These are phyloP conservation scores for Stichopus chloronotus DNA, from an alignment of 35 echinoderm and acorn worm genomes.

Conservation along the genomic window DNA sequence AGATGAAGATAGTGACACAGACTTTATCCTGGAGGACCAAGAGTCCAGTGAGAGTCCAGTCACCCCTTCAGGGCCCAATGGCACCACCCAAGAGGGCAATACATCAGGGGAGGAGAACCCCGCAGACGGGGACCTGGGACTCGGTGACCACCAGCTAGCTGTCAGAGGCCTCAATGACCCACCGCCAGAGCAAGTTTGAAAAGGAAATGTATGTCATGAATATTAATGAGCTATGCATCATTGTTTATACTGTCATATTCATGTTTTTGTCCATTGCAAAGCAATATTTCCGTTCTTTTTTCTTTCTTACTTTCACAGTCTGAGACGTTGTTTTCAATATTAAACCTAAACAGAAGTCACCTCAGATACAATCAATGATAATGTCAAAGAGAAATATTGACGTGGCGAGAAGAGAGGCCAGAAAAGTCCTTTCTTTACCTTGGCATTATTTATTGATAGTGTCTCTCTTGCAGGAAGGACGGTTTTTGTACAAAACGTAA, in stretches of 20 bases:
- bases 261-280: constrained; percentile 12
- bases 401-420: too few species aligned
- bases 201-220: background rate
- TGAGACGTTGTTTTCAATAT: too few species aligned
- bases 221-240: constrained; percentile 45
- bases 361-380: too few species aligned
- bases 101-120: constrained; percentile 64
- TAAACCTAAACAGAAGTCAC: too few species aligned
- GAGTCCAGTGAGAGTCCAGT: background rate
- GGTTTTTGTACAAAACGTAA: too few species aligned
- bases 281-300: constrained; percentile 39
- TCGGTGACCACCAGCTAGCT: constrained; percentile 70
- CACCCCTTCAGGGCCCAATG: constrained; percentile 8
- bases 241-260: too few species aligned
- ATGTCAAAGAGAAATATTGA: too few species aligned
- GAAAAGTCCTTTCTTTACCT: too few species aligned
- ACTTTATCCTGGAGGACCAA: constrained; percentile 88
- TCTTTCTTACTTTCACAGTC: background rate
- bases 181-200: constrained; percentile 19
- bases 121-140: constrained; percentile 69
- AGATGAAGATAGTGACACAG: constrained; percentile 88
- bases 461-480: too few species aligned
- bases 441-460: too few species aligned
- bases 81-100: background rate
- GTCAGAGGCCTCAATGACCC: constrained; percentile 48